phyloP scores from a whole-genome alignment of 2,113 vertebrate species.

The Scatophagus argus region DNA sequence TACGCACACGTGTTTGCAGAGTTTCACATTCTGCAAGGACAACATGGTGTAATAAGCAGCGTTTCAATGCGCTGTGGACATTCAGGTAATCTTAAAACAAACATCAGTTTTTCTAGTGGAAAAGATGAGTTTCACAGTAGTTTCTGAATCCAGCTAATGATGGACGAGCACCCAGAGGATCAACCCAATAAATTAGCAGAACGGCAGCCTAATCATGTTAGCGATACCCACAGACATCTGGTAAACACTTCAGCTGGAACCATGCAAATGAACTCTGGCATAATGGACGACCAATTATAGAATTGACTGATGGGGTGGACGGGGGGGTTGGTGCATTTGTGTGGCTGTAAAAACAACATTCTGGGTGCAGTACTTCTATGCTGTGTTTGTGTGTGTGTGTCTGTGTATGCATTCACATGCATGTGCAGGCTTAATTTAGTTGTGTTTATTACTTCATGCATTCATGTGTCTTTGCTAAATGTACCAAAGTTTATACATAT shows the following conservation, averaged over 20 bases:
- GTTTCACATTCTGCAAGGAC: background rate
- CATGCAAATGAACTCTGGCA: conserved; percentile 75
- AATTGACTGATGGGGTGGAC: conserved; percentile 63
- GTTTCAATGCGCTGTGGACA: background rate
- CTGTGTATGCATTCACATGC: background rate
- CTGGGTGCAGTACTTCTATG: background rate
- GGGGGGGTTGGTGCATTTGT: conserved; percentile 21
- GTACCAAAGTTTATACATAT: background rate
- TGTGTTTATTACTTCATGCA: background rate
- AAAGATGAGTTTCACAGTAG: conserved; percentile 6
- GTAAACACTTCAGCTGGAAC: conserved; percentile 77
- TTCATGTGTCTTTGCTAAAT: conserved; percentile 5
- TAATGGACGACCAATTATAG: conserved; percentile 74
- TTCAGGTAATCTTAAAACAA: background rate
- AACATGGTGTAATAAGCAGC: background rate
- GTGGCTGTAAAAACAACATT: conserved; percentile 9
- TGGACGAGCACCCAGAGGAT: conserved; percentile 57
- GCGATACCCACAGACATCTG: conserved; percentile 76
- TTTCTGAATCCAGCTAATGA: conserved; percentile 36
- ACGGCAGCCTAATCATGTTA: conserved; percentile 70
- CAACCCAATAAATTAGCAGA: conserved; percentile 63
- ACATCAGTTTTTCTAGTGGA: conserved; percentile 3
- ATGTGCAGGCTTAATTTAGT: background rate
- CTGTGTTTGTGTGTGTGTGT: background rate
- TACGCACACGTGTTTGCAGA: background rate